These are phyloP conservation scores for Colius striatus DNA, from an alignment of 2,113 vertebrate genomes.

Conservation along the genomic window DNA sequence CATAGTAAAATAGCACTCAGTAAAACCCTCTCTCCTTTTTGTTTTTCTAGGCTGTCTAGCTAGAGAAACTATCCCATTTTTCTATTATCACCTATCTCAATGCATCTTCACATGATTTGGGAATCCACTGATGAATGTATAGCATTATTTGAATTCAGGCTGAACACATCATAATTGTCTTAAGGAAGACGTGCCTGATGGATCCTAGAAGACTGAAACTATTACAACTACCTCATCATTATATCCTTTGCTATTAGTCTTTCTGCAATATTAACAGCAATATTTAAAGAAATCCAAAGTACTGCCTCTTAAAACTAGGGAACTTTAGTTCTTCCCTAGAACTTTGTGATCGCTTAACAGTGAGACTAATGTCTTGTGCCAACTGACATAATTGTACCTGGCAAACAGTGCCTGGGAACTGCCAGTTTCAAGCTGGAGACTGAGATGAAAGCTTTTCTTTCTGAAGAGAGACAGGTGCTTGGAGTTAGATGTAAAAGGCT, in stretches of 20 bases:
- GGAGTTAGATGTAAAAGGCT: slow-evolving; percentile 31
- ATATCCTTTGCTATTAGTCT: background rate
- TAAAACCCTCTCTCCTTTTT: background rate
- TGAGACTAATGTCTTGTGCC: background rate
- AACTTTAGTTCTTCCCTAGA: background rate
- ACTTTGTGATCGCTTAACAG: background rate
- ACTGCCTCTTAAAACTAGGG: background rate
- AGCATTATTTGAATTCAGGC: background rate
- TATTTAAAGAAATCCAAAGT: background rate
- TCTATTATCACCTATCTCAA: background rate
- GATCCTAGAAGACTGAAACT: background rate
- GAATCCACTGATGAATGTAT: background rate
- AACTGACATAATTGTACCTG: background rate
- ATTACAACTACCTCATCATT: background rate
- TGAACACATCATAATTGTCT: background rate
- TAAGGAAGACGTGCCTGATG: background rate
- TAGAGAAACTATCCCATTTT: background rate
- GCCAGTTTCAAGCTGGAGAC: background rate
- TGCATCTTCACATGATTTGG: background rate
- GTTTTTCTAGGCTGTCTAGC: background rate
- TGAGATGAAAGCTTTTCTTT: slow-evolving; percentile 15
- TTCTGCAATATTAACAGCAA: background rate
- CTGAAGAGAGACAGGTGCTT: slow-evolving; percentile 31
- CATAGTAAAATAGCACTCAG: background rate
- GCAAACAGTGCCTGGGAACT: slow-evolving; percentile 5